phyloP scores from a whole-genome alignment of 1,140 invertebrate species.

The Heterodera schachtii region DNA sequence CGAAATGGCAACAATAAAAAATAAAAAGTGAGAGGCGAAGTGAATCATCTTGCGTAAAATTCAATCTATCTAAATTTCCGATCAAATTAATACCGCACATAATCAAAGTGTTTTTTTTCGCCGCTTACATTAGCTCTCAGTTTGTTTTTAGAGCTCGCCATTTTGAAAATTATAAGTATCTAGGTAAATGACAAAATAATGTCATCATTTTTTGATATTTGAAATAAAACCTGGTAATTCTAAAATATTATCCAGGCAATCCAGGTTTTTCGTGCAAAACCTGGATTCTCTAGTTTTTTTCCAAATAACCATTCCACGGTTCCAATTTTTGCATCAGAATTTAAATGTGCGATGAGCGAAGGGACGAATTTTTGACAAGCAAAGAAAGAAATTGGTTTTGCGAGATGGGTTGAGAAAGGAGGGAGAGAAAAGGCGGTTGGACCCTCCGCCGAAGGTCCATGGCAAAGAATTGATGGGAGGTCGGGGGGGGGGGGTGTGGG shows the following conservation, averaged over 20 bases:
- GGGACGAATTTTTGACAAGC: not conserved
- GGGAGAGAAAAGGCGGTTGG: not conserved
- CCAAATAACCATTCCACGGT: not conserved
- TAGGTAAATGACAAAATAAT: too few species aligned
- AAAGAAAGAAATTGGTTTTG: constrained; percentile 4
- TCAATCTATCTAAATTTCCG: not conserved
- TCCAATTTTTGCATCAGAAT: not conserved
- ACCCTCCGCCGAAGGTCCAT: not conserved
- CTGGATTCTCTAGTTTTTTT: not conserved
- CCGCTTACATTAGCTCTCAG: too few species aligned
- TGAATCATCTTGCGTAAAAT: not conserved
- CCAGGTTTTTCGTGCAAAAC: too few species aligned
- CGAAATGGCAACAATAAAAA: not conserved
- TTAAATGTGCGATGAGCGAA: not conserved
- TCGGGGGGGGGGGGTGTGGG: not conserved
- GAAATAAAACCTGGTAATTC: too few species aligned
- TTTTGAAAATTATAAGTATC: too few species aligned
- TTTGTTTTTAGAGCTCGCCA: too few species aligned
- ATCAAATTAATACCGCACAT: too few species aligned
- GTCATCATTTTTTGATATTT: too few species aligned
- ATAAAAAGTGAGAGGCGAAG: not conserved
- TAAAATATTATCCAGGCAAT: too few species aligned
- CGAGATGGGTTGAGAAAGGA: not conserved
- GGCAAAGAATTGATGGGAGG: not conserved
- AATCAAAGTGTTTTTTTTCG: too few species aligned